A percentile compares a stretch with the other conserved stretches of the same genome.
phyloP scores from a whole-genome alignment of 2,113 vertebrate species.

The Pedetes capensis region DNA sequence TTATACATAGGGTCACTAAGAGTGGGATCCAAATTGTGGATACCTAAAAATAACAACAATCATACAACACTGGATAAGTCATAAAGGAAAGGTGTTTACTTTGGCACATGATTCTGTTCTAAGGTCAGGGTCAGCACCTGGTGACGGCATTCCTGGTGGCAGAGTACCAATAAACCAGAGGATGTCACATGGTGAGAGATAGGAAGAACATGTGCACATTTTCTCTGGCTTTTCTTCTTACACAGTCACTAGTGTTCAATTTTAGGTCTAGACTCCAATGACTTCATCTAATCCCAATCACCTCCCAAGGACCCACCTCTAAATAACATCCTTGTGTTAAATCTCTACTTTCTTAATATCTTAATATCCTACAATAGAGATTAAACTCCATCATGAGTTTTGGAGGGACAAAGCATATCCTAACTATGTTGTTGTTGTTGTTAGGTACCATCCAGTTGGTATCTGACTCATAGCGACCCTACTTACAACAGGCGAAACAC shows the following conservation, averaged over 20 bases:
- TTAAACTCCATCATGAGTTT: not conserved
- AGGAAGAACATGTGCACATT: rapidly evolving
- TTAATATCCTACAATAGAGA: not conserved
- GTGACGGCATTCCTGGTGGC: not conserved
- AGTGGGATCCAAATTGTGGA: no score
- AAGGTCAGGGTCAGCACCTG: not conserved
- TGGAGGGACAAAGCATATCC: not conserved
- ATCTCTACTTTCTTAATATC: not conserved
- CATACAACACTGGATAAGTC: not conserved
- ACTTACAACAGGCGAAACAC: no score
- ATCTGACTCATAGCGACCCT: no score
- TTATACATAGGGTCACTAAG: no score
- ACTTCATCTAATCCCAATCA: not conserved
- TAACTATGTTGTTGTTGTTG: no score
- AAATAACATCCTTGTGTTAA: not conserved
- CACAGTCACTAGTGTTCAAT: not conserved
- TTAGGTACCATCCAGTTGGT: no score
- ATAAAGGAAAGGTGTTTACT: not conserved
- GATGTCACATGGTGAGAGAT: not conserved
- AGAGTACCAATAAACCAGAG: not conserved
- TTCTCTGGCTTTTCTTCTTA: not conserved
- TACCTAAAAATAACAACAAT: no score
- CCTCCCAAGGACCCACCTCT: not conserved
- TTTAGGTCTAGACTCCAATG: not conserved
- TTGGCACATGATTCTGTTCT: not conserved